Percentiles rank a stretch among this genome's conserved stretches.
phyloP scores from a whole-genome alignment of 1,140 invertebrate genomes.

The Aphelenchoides avenae region DNA sequence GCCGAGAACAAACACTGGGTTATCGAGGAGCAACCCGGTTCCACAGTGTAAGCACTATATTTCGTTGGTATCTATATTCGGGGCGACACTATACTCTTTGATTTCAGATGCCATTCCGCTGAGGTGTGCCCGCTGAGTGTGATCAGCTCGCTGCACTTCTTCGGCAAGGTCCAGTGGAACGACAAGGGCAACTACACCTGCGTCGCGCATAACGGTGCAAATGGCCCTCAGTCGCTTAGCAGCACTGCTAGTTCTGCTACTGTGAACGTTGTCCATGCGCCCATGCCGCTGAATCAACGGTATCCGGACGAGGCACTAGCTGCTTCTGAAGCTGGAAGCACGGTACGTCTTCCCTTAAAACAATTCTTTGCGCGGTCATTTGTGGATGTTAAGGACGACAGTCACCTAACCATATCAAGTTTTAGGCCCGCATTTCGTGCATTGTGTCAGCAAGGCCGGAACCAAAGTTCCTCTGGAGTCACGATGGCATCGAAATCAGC shows the following conservation, averaged over 20 bases:
- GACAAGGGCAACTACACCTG: constrained; percentile 48
- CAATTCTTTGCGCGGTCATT: no score
- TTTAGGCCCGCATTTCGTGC: constrained; percentile 33
- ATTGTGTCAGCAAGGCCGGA: constrained; percentile 42
- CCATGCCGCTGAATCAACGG: constrained; percentile 30
- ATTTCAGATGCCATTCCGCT: no score
- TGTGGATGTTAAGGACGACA: background rate
- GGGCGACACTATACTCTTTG: no score
- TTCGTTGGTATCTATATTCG: no score
- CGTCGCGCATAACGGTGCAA: constrained; percentile 21
- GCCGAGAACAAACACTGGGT: no score
- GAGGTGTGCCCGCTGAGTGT: constrained; percentile 24
- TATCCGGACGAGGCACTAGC: constrained; percentile 27
- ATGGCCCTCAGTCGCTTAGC: background rate
- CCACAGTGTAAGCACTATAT: no score
- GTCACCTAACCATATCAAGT: constrained; percentile 12
- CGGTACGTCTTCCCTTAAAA: constrained; percentile 24
- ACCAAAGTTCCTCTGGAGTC: constrained; percentile 34
- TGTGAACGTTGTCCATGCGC: constrained; percentile 30
- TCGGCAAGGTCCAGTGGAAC: constrained; percentile 27
- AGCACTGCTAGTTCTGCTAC: no score
- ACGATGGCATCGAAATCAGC: constrained; percentile 30
- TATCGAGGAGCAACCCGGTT: no score
- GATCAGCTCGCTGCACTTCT: constrained; percentile 17
- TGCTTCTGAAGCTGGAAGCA: constrained; percentile 35